Base-by-base conservation (phyloP, 2,797 vertebrate genomes). In the Catostomus latipinnis region DNA sequence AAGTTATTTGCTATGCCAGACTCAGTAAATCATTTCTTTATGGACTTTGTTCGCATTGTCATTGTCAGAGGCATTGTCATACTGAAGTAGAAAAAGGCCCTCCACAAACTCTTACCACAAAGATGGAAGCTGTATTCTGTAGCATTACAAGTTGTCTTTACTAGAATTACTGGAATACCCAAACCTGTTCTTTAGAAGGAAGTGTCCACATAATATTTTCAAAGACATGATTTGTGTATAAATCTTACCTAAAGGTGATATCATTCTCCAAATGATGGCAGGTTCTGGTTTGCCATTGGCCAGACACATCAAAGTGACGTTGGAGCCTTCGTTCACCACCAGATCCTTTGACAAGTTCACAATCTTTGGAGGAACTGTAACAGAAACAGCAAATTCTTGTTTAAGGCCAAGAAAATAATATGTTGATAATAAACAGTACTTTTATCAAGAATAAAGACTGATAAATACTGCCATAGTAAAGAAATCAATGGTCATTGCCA, bases 211-310 rank as follows among this genome's bases (percentile, higher is more conserved):
- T 34, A 61, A 22, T 48, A 18, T 58, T 58, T 57, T 18, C 10
- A 48, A 4, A 58, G 9, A n/a, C 60, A 54, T 74, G 49, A 53
- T 49, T 45, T 54, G 22, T 46, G 9, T 46, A 14, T 8, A 8
- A 48, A 3, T 83, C 85, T 82, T 91, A 95, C 94, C 93, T 88
- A 88, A 86, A 18, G 91, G 69, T 52, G 93, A 92, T 84, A 92
- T 73, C 83, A 92, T 88, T 82, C 89, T 94, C 94, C 94, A 95
- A 87, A 88, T 93, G 84, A 94, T 77, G 11, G 89, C 83, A 4
- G 94, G 94, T 48, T 94, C 93, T 5, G 94, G 94, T 85, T 94
- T 94, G 8, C 94, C 94, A 0, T 66, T 91, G 80, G 94, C 94
- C 75, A 93, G 90, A 83, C 94, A 95, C 91, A 94, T 85, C 79